phyloP scores from a whole-genome alignment of 1,140 invertebrate species.

The Papilio polyxenes region DNA sequence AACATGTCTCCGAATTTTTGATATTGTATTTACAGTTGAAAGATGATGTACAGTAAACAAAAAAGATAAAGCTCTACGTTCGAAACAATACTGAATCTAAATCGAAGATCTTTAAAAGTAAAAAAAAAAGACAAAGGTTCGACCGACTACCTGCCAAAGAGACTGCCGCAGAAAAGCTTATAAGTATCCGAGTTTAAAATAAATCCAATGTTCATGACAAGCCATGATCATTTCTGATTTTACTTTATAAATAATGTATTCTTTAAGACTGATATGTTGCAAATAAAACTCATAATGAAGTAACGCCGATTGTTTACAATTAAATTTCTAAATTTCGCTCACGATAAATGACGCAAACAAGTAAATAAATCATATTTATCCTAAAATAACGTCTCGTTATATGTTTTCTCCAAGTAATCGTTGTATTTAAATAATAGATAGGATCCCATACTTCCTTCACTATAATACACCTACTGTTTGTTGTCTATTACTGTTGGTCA shows the following conservation, averaged over 20 bases:
- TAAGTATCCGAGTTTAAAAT: background rate
- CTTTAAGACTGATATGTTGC: background rate
- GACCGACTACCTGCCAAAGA: slow-evolving; percentile 29
- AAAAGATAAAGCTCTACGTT: background rate
- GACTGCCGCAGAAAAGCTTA: background rate
- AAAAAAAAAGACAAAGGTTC: slow-evolving; percentile 36
- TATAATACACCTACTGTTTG: too few species aligned
- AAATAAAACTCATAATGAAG: slow-evolving; percentile 18
- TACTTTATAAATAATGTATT: slow-evolving; percentile 8
- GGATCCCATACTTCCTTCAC: too few species aligned
- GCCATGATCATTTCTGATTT: slow-evolving; percentile 8
- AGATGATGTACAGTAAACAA: background rate
- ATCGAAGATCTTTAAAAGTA: slow-evolving; percentile 10
- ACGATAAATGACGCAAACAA: background rate
- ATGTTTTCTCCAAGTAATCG: too few species aligned
- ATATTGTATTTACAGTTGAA: background rate
- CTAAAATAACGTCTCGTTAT: background rate
- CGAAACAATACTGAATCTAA: slow-evolving; percentile 25
- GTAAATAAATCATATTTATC: background rate
- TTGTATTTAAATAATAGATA: too few species aligned
- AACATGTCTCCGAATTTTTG: too few species aligned
- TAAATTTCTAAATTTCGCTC: background rate
- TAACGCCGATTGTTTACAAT: background rate
- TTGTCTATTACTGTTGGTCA: too few species aligned
- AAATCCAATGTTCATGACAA: background rate